Conservation (phyloP, 2,888 invertebrate genomes). For the Enoplolaimus lenunculus region DNA sequence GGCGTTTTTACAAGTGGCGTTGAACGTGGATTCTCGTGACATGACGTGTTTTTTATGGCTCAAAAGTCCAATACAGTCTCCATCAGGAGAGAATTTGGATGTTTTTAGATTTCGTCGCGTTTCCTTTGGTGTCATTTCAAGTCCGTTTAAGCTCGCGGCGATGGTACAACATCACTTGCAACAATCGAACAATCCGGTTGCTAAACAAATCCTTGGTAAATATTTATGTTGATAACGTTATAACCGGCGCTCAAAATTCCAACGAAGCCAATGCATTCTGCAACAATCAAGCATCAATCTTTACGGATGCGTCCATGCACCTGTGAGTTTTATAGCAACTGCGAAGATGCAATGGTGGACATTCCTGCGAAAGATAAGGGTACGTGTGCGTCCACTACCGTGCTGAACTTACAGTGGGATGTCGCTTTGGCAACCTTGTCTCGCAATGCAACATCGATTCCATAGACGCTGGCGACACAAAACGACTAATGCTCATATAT, state of each 20-base stretch:
- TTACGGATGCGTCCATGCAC: not conserved
- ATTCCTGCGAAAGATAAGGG: not conserved
- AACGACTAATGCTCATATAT: not conserved
- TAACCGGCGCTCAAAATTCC: not conserved
- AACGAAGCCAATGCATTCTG: not conserved
- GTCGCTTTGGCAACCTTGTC: not conserved
- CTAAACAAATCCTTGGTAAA: not conserved
- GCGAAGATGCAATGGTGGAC: not conserved
- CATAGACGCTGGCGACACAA: not conserved
- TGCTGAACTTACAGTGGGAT: not conserved
- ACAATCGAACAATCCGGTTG: not conserved
- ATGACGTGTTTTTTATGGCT: not conserved
- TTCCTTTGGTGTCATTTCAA: not conserved
- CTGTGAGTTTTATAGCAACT: not conserved
- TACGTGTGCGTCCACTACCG: not conserved
- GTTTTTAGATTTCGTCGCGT: not conserved
- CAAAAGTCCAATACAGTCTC: not conserved
- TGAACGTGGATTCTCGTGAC: not conserved
- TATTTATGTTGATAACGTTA: not conserved
- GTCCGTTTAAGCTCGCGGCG: not conserved
- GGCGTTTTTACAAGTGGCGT: not conserved
- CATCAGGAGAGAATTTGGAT: not conserved
- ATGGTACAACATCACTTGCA: not conserved
- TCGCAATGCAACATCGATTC: not conserved
- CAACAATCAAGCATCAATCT: not conserved